Percentiles rank a stretch among this genome's conserved stretches.
Conservation (phyloP, 1,140 invertebrate genomes). For the Lepidurus couesii region DNA sequence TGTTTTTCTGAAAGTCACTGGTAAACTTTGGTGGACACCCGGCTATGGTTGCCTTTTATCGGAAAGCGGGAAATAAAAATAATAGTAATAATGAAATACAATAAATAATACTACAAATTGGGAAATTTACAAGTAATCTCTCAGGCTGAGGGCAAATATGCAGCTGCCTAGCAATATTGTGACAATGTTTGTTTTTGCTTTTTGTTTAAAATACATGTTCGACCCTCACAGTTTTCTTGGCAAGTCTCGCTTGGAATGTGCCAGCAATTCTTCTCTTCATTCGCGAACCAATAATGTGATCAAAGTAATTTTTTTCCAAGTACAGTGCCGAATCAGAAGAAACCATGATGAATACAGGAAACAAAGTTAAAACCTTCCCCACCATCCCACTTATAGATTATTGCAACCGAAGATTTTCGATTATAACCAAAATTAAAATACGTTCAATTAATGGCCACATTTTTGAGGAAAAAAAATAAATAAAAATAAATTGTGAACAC, state of each 20-base stretch:
- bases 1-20: conserved; percentile 5
- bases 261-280: not conserved
- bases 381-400: conserved; percentile 2
- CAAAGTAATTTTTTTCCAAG: not conserved
- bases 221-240: not conserved
- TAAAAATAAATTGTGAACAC: not conserved
- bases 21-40: not conserved
- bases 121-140: not conserved
- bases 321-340: not conserved
- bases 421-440: not conserved
- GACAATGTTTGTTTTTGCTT: not conserved
- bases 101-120: conserved; percentile 6
- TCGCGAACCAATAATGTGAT: not conserved
- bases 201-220: not conserved
- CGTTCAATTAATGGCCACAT: not conserved
- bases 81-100: not conserved
- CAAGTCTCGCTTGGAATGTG: not conserved
- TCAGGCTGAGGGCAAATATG: not conserved
- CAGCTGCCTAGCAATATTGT: not conserved
- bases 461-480: not conserved
- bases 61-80: not conserved
- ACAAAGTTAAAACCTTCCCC: conserved; percentile 4
- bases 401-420: not conserved
- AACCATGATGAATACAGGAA: not conserved
- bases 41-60: not conserved